Conservation (phyloP, 2,888 invertebrate species). For the Pheosia tremula region DNA sequence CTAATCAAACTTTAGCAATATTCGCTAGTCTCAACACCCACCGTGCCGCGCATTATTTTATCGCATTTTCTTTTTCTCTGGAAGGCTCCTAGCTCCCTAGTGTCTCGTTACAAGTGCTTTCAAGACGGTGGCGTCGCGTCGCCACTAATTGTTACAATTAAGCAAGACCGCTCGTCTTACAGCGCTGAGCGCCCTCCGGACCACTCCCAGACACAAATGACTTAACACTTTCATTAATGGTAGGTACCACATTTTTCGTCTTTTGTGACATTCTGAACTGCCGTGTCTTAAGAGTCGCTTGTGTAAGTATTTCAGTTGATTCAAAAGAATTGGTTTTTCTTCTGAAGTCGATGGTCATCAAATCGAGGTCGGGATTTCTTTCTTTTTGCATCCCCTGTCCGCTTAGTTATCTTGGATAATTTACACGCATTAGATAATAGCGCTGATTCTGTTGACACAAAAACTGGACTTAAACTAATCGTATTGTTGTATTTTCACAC, state of each 20-base stretch:
- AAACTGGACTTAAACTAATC: no score
- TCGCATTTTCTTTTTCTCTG: not conserved
- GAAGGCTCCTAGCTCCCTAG: constrained; percentile 1
- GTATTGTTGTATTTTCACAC: no score
- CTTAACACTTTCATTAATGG: constrained; percentile 2
- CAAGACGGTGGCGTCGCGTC: not conserved
- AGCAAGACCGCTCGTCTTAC: constrained; percentile 1
- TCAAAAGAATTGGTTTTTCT: no score
- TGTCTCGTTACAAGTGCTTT: constrained; percentile 3
- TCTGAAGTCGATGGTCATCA: no score
- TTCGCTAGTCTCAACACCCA: not conserved
- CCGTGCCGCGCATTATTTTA: not conserved
- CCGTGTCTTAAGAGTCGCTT: not conserved
- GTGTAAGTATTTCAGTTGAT: not conserved
- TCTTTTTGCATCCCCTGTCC: no score
- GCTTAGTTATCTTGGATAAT: no score
- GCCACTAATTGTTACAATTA: not conserved
- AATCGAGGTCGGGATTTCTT: no score
- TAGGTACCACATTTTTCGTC: not conserved
- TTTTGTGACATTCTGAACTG: not conserved
- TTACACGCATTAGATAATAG: no score
- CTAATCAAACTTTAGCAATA: no score
- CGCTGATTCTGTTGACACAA: no score
- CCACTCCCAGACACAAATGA: not conserved
- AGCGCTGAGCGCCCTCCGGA: not conserved